Conservation (phyloP, 2,888 invertebrate species). For the Cyaniris semiargus region DNA sequence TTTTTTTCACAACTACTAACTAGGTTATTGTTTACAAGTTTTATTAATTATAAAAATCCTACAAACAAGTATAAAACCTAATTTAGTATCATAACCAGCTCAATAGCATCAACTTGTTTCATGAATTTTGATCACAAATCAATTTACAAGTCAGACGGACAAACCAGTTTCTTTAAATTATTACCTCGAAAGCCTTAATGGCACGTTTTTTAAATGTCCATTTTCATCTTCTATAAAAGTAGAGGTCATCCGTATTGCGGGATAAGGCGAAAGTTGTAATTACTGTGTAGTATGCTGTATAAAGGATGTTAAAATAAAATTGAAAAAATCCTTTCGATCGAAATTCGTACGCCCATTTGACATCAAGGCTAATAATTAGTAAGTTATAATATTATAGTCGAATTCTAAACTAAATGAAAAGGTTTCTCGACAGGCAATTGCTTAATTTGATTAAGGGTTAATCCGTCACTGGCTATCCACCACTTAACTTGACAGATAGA, state of each 20-base stretch:
- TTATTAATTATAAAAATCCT: too few species aligned
- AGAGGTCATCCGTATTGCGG: background rate
- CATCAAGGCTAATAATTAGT: background rate
- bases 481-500: too few species aligned
- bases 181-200: slow-evolving; percentile 1
- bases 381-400: background rate
- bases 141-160: background rate
- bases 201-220: background rate
- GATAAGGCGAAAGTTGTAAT: background rate
- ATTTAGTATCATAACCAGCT: background rate
- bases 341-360: background rate
- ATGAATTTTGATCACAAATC: slow-evolving; percentile 20
- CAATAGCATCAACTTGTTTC: background rate
- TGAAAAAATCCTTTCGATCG: background rate
- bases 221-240: background rate
- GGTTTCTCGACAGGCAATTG: too few species aligned
- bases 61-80: background rate
- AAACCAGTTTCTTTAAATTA: slow-evolving; percentile 24
- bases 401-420: background rate
- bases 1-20: too few species aligned
- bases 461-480: too few species aligned
- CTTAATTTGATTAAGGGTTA: too few species aligned
- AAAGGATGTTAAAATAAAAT: background rate
- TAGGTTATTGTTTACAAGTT: too few species aligned
- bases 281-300: background rate